A percentile compares a stretch with the other conserved stretches of the same genome.
phyloP scores from a whole-genome alignment of 1,140 invertebrate species.

The Dinothrombium tinctorium region DNA sequence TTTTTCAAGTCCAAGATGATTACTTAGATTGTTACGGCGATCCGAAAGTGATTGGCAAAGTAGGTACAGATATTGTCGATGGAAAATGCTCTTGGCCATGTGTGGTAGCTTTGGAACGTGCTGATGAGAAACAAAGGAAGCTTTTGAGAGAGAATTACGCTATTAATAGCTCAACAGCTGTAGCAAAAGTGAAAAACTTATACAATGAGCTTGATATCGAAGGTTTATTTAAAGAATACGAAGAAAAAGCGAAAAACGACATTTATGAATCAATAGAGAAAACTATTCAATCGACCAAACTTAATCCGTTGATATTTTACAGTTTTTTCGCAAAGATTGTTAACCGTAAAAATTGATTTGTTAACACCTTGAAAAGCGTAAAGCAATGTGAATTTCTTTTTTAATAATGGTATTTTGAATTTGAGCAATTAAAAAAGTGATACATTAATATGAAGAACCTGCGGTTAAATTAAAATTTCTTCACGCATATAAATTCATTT shows the following conservation, averaged over 20 bases:
- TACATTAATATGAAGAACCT: too few species aligned
- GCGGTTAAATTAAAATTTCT: too few species aligned
- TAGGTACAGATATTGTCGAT: constrained; percentile 31
- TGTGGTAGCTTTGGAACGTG: constrained; percentile 21
- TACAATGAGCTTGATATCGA: background rate
- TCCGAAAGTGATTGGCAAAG: constrained; percentile 27
- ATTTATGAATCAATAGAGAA: too few species aligned
- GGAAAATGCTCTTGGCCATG: constrained; percentile 31
- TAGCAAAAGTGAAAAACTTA: background rate
- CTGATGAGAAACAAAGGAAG: constrained; percentile 38
- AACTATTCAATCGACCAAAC: too few species aligned
- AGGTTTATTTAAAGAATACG: background rate
- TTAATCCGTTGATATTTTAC: too few species aligned
- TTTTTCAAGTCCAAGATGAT: constrained; percentile 71
- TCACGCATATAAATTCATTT: too few species aligned
- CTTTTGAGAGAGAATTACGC: constrained; percentile 28
- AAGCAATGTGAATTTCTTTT: too few species aligned
- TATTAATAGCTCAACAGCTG: background rate
- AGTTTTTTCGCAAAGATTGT: too few species aligned
- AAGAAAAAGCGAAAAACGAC: constrained; percentile 1
- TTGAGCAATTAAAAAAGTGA: too few species aligned
- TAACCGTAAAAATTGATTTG: too few species aligned
- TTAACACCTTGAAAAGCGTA: too few species aligned
- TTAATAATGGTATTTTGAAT: too few species aligned
- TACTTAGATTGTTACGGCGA: constrained; percentile 31